Percentiles rank a stretch among this genome's conserved stretches.
Conservation (phyloP, 2,113 vertebrate species). For the Pelmatolapia mariae region DNA sequence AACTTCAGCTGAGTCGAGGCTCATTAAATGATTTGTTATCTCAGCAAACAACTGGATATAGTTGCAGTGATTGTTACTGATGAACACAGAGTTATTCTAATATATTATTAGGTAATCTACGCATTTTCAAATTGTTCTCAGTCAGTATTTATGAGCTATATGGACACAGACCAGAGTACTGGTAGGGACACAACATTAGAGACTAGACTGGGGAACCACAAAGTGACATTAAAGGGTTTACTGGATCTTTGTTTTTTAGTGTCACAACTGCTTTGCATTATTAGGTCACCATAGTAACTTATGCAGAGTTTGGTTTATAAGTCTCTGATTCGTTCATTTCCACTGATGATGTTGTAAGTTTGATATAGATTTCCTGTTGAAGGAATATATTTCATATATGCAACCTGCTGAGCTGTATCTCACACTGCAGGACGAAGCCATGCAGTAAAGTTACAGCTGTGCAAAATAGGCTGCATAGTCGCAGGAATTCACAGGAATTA, state of each 20-base stretch:
- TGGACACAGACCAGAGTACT: neutral
- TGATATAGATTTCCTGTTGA: neutral
- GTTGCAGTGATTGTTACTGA: neutral
- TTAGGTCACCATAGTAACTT: neutral
- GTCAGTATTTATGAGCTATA: rapidly evolving
- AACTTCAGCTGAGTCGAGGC: neutral
- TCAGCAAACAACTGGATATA: neutral
- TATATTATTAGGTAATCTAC: neutral
- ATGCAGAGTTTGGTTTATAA: neutral
- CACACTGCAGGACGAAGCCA: neutral
- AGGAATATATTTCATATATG: neutral
- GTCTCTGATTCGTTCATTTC: neutral
- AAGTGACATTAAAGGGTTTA: neutral
- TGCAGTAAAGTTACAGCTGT: neutral
- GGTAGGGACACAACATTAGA: neutral
- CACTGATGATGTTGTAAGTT: neutral
- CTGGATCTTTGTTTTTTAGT: neutral
- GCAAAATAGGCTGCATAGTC: neutral
- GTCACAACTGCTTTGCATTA: neutral
- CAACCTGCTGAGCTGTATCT: neutral
- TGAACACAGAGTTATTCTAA: neutral
- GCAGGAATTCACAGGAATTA: neutral
- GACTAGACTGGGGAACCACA: neutral
- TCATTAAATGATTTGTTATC: neutral
- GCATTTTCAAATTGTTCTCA: neutral